A percentile compares a stretch with the other conserved stretches of the same genome.
These are phyloP conservation scores for Rousettus leschenaultii DNA, from an alignment of 2,113 vertebrate species.

Conservation along the genomic window DNA sequence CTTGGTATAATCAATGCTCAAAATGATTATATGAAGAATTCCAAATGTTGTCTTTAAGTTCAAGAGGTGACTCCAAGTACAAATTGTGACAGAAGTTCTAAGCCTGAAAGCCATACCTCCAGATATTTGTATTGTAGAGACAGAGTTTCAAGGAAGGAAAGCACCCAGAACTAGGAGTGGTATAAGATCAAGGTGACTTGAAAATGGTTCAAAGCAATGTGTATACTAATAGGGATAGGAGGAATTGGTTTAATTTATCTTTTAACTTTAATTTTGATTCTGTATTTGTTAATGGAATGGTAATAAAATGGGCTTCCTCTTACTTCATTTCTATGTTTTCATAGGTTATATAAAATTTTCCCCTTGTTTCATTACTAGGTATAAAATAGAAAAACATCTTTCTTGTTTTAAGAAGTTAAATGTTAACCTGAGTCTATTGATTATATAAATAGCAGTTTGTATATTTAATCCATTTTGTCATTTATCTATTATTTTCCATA, in stretches of 20 bases:
- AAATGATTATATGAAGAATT: not conserved
- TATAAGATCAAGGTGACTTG: not conserved
- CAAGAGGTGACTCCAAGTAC: not conserved
- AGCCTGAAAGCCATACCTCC: not conserved
- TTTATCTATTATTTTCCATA: not conserved
- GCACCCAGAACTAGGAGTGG: not conserved
- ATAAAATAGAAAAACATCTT: not conserved
- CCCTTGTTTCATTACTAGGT: not conserved
- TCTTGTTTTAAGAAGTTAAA: not conserved
- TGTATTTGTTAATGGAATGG: not conserved
- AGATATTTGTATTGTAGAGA: not conserved
- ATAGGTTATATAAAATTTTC: not conserved
- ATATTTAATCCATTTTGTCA: not conserved
- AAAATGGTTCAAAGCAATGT: not conserved
- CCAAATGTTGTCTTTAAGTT: not conserved
- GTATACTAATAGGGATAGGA: not conserved
- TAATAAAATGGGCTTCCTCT: not conserved
- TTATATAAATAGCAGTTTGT: not conserved
- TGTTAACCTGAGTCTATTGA: not conserved
- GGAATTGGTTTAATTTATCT: not conserved
- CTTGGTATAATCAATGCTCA: not conserved
- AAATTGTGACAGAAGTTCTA: not conserved
- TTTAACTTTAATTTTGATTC: not conserved
- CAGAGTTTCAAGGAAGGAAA: not conserved
- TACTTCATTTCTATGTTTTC: not conserved